A percentile compares a stretch with the other conserved stretches of the same genome.
These are phyloP conservation scores for Saguinus midas DNA, from an alignment of 2,113 vertebrate species.

Conservation along the genomic window DNA sequence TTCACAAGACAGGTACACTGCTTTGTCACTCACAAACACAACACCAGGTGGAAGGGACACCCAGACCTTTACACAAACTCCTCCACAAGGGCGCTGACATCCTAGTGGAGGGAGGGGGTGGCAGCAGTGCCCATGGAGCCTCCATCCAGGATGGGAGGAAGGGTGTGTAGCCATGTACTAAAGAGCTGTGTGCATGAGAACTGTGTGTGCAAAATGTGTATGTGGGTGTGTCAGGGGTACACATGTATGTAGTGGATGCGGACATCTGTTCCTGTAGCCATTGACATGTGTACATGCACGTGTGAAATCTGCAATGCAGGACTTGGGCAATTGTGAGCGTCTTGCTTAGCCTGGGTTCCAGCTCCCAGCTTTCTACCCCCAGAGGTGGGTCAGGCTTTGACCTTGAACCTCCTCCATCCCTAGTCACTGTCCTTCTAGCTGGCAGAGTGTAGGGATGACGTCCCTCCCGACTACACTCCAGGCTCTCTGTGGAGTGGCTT, in stretches of 20 bases:
- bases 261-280: background rate
- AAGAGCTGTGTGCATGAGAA: background rate
- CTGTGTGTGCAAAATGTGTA: background rate
- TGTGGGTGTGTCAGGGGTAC: no score
- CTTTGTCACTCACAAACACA: background rate
- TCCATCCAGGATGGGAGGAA: no score
- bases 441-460: background rate
- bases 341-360: background rate
- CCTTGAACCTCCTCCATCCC: background rate
- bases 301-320: background rate
- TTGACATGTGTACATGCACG: accelerated
- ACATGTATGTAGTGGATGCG: accelerated
- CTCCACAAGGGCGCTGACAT: background rate
- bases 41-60: background rate
- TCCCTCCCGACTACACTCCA: background rate
- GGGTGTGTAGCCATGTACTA: accelerated
- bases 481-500: background rate
- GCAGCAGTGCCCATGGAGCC: background rate
- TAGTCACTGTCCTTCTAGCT: background rate
- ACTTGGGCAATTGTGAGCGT: background rate
- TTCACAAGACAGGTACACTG: background rate
- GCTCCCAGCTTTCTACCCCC: background rate
- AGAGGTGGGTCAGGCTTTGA: background rate
- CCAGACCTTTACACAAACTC: background rate
- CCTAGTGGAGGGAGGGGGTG: background rate